Conservation (phyloP, 2,888 invertebrate species). For the Geotrupes spiniger region DNA sequence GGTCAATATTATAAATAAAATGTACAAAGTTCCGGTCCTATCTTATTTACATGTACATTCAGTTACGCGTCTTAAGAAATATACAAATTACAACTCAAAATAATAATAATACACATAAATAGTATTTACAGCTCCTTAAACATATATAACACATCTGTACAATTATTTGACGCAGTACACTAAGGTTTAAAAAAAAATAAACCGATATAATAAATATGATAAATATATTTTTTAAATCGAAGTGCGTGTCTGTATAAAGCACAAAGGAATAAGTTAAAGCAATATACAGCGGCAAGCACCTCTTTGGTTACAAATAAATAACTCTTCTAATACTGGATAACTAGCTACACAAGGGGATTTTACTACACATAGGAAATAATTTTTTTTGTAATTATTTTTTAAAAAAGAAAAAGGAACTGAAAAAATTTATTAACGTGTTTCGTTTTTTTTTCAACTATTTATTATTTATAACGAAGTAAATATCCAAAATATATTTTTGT, state of each 20-base stretch:
- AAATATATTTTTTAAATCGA: slow-evolving; percentile 7
- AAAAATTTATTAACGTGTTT: no score
- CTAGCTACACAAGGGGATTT: not conserved
- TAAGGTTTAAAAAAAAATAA: not conserved
- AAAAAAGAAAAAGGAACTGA: no score
- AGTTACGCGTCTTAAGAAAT: not conserved
- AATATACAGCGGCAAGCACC: slow-evolving; percentile 48
- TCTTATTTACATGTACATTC: no score
- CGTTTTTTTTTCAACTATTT: no score
- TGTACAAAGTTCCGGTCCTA: no score
- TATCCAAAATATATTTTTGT: no score
- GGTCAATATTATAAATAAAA: slow-evolving; percentile 9
- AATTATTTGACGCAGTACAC: not conserved
- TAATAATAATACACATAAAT: slow-evolving; percentile 4
- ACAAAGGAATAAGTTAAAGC: slow-evolving; percentile 47
- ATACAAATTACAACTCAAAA: slow-evolving; percentile 1
- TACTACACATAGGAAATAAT: not conserved
- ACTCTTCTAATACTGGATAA: not conserved
- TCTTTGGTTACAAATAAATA: slow-evolving; percentile 41
- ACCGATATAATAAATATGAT: slow-evolving; percentile 5
- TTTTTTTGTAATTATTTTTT: not conserved
- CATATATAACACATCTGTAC: slow-evolving; percentile 1
- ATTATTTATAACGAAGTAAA: no score
- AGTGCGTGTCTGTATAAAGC: slow-evolving; percentile 14
- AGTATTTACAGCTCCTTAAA: slow-evolving; percentile 4